Conservation (phyloP, 2,888 invertebrate genomes). For the Psylliodes chrysocephalus region DNA sequence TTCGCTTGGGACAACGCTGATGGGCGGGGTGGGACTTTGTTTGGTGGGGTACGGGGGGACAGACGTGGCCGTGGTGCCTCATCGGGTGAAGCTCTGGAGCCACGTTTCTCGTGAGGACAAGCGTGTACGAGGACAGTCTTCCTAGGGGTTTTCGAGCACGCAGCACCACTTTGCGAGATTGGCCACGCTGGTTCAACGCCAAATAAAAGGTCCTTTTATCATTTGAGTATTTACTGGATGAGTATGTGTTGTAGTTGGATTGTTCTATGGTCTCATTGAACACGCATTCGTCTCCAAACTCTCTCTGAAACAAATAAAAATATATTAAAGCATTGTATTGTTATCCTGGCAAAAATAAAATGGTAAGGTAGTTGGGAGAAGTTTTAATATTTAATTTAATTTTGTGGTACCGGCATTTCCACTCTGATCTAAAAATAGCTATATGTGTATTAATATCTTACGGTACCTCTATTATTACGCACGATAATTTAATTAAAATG, state of each 20-base stretch:
- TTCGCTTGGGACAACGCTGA: slow-evolving; percentile 65
- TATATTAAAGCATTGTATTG: no score
- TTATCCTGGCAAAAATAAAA: no score
- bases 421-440: no score
- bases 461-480: no score
- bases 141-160: slow-evolving; percentile 75
- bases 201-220: slow-evolving; percentile 77
- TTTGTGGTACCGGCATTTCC: no score
- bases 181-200: slow-evolving; percentile 79
- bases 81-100: slow-evolving; percentile 65
- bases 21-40: slow-evolving; percentile 58
- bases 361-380: no score
- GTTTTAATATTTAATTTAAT: no score
- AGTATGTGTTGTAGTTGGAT: slow-evolving; percentile 88
- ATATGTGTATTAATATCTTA: no score
- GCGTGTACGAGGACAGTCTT: slow-evolving; percentile 78
- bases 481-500: no score
- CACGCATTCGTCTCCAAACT: slow-evolving; percentile 82
- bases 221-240: slow-evolving; percentile 78
- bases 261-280: slow-evolving; percentile 88
- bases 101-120: slow-evolving; percentile 74
- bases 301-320: slow-evolving; percentile 79
- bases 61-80: slow-evolving; percentile 61
- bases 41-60: slow-evolving; percentile 50
- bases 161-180: slow-evolving; percentile 78